phyloP scores from a whole-genome alignment of 2,888 invertebrate species.

The Hydroisotoma schaefferi region DNA sequence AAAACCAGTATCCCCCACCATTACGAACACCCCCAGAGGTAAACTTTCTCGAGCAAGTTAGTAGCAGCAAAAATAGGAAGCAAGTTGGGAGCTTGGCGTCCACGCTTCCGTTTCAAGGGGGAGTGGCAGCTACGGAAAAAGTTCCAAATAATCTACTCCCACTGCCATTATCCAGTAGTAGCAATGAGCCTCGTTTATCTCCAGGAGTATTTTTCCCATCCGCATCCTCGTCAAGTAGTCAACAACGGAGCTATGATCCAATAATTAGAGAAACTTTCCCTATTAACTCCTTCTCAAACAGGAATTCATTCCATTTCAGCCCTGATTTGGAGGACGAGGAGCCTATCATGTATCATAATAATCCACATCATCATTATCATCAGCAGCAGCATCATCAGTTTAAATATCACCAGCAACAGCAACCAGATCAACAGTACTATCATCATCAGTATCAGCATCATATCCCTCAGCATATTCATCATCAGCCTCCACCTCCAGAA shows the following conservation, averaged over 20 bases:
- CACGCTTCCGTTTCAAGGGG: too few relatives aligned
- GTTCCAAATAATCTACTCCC: background rate
- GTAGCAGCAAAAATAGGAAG: background rate
- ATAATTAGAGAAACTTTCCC: too few relatives aligned
- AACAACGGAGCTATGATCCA: too few relatives aligned
- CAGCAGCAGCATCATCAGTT: background rate
- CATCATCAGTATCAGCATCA: constrained; percentile 13
- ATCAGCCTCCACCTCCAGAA: constrained; percentile 7
- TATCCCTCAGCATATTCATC: constrained; percentile 8
- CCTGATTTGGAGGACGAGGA: too few relatives aligned
- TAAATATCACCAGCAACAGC: constrained; percentile 6
- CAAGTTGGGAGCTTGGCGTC: background rate
- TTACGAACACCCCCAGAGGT: constrained; percentile 38
- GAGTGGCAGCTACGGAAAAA: background rate
- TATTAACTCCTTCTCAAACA: too few relatives aligned
- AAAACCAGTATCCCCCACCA: constrained; percentile 33
- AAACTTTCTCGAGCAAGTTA: constrained; percentile 11
- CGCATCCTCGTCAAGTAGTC: too few relatives aligned
- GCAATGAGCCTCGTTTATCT: too few relatives aligned
- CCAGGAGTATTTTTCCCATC: too few relatives aligned
- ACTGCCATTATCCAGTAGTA: too few relatives aligned
- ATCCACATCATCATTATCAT: background rate
- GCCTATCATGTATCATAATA: background rate
- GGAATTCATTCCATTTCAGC: too few relatives aligned
- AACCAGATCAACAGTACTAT: constrained; percentile 8